Evolutionary conservation across 1,140 invertebrate genomes (phyloP).

Genomic region (Drosophila pachea): DNA sequence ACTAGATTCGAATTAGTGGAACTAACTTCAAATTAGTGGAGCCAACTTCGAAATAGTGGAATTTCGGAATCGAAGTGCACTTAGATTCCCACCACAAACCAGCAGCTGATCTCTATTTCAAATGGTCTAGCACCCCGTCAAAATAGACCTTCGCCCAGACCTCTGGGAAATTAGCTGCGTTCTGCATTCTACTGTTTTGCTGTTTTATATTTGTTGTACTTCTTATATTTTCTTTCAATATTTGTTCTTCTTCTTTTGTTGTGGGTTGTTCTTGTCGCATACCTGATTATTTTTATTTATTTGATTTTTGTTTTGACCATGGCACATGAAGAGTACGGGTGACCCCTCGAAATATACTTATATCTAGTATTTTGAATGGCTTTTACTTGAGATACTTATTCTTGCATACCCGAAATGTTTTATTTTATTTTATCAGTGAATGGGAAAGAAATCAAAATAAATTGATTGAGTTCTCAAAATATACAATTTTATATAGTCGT

Average conservation of each 20-base stretch:
- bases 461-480: not conserved
- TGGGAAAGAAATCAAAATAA: not conserved
- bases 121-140: not conserved
- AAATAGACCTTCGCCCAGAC: constrained; percentile 42
- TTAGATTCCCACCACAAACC: no score
- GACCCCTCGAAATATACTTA: constrained; percentile 1
- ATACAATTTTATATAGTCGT: not conserved
- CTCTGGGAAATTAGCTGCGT: constrained; percentile 35
- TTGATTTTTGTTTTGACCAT: constrained; percentile 37
- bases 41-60: no score
- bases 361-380: not conserved
- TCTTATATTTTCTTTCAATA: constrained; percentile 15
- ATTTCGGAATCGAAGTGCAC: no score
- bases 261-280: constrained; percentile 13
- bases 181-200: constrained; percentile 6
- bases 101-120: no score
- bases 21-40: no score
- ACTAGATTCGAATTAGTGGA: no score
- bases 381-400: not conserved
- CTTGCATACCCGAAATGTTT: no score
- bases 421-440: no score
- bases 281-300: constrained; percentile 23
- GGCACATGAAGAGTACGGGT: not conserved
- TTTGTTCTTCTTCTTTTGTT: constrained; percentile 10
- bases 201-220: constrained; percentile 17